Evolutionary conservation across 2,113 vertebrate genomes (phyloP).

Genomic region (Ctenomys sociabilis): DNA sequence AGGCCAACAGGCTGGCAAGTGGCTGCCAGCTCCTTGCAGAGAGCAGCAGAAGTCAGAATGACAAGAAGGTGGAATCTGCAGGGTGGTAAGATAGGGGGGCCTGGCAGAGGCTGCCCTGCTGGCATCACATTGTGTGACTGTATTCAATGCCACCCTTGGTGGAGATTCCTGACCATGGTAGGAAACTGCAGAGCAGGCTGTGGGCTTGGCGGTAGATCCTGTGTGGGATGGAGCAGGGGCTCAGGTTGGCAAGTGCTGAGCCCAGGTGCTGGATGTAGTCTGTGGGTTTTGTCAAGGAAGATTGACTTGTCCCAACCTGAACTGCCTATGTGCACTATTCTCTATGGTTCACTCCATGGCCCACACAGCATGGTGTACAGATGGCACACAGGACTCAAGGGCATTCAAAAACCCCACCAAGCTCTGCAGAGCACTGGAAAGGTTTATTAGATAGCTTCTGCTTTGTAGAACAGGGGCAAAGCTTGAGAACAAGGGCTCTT

Average conservation of each 20-base stretch:
- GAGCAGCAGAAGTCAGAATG: neutral
- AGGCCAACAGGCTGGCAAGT: neutral
- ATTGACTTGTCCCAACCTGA: neutral
- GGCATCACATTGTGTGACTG: conserved; percentile 96
- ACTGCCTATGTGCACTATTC: neutral
- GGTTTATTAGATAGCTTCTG: neutral
- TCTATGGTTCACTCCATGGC: neutral
- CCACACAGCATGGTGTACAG: neutral
- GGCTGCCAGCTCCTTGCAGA: neutral
- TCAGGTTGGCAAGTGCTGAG: conserved; percentile 94
- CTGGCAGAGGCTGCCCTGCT: neutral
- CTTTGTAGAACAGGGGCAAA: neutral
- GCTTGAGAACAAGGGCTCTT: neutral
- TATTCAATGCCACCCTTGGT: conserved; percentile 97
- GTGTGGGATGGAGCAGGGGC: conserved; percentile 97
- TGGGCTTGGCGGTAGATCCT: conserved; percentile 97
- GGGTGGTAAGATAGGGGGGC: neutral
- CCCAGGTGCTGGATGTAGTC: conserved; percentile 99
- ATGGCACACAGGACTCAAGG: fast-evolving
- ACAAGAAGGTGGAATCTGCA: neutral
- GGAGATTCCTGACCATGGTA: conserved; percentile 98
- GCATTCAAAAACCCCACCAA: too few relatives aligned
- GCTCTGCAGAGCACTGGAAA: neutral
- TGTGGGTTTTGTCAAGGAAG: conserved; percentile 89
- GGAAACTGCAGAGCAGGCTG: conserved; percentile 95